Evolutionary conservation across 1,140 invertebrate genomes (phyloP), one percentile per base, ranked within the genome.

Genomic region (Phocides pigmalion): DNA sequence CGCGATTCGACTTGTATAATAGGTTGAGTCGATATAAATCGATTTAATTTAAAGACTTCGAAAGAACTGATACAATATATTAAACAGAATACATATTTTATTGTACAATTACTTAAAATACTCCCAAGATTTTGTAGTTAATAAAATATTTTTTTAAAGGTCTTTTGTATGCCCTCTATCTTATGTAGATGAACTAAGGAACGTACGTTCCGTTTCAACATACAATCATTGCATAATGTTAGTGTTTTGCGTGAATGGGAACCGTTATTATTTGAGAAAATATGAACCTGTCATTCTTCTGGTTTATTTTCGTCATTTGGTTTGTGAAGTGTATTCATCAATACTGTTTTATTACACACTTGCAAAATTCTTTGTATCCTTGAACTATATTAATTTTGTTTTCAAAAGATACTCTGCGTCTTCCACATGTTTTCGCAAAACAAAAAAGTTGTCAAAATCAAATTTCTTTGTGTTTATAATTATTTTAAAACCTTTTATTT

Each of bases 291-390:
- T 53, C 50, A 53, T 71, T 74, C 35, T 14, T 37, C 56, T 81
- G 76, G 80, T 89, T 89, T 89, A 89, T 89, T 89, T 89, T 89
- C 86, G 84, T 86, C 83, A 76, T 87, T 87, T 84, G 74, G 70
- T 76, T 82, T 76, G 72, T 82, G 72, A 74, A 84, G 72, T 81
- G 73, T 76, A 79, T 82, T 83, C 63, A 77, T 68, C 63, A 66
- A 44, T 66, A 69, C 59, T 78, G 65, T 70, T 74, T 56, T 73
- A 49, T 79, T 74, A 42, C 65, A 70, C 64, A 67, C 65, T 73
- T 80, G 73, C 70, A 74, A 88, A 87, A 87, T 84, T 86, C 72
- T 76, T 80, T 77, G 85, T 87, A 84, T 86, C 78, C 75, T 81
- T 84, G 76, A 82, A 79, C 65, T 70, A 74, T 49, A 61, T 67